Conservation (phyloP, 2,797 vertebrate species). For the Epinephelus awoara region DNA sequence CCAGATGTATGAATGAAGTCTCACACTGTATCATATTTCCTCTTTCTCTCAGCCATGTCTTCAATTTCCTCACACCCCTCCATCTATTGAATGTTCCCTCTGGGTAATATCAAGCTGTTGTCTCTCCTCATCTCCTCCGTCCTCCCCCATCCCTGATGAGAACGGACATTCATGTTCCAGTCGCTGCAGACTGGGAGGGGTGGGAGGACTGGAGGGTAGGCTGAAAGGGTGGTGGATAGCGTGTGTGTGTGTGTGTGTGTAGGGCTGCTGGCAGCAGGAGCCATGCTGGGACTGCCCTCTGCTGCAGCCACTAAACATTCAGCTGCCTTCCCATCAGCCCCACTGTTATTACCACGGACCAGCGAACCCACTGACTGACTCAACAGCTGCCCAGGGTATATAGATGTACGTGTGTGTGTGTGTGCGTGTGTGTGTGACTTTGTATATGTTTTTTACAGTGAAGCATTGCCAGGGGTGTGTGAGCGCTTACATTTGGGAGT, state of each 20-base stretch:
- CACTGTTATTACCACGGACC: conserved; percentile 76
- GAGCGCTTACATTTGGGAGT: conserved; percentile 49
- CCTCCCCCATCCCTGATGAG: conserved; percentile 44
- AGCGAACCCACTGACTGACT: conserved; percentile 64
- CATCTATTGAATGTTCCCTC: conserved; percentile 46
- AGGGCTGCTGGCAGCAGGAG: conserved; percentile 36
- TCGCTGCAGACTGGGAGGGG: conserved; percentile 42
- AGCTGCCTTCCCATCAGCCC: conserved; percentile 71
- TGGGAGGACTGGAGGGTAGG: conserved; percentile 33
- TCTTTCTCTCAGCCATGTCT: conserved; percentile 38
- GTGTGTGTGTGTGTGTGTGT: conserved; percentile 11
- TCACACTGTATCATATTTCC: conserved; percentile 55
- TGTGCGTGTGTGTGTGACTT: conserved; percentile 11
- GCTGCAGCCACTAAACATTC: conserved; percentile 69
- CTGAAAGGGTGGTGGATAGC: conserved; percentile 7
- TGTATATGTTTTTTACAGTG: conserved; percentile 5
- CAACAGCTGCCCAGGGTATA: conserved; percentile 68
- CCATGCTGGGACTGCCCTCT: conserved; percentile 63
- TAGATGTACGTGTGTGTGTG: conserved; percentile 30
- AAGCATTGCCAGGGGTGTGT: conserved; percentile 14
- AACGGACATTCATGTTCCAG: conserved; percentile 48
- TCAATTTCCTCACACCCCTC: conserved; percentile 48
- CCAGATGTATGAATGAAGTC: conserved; percentile 36
- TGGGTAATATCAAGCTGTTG: conserved; percentile 56
- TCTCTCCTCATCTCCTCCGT: conserved; percentile 19